These are phyloP conservation scores for Dendropsophus ebraccatus DNA, from an alignment of 2,113 vertebrate genomes.

Conservation along the genomic window DNA sequence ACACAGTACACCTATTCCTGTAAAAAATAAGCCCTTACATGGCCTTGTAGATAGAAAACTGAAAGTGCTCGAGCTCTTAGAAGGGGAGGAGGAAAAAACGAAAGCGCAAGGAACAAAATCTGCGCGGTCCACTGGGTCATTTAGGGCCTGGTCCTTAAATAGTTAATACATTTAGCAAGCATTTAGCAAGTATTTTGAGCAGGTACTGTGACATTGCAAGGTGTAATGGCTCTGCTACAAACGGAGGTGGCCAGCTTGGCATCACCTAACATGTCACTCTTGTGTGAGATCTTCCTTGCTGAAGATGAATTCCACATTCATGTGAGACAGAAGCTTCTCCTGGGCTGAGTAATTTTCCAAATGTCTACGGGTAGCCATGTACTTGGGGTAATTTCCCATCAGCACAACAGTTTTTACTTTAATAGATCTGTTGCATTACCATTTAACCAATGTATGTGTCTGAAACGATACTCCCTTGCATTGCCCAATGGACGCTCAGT, in stretches of 20 bases:
- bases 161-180: no score
- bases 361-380: slow-evolving; percentile 97
- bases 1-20: no score
- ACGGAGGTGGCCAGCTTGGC: slow-evolving; percentile 98
- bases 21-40: no score
- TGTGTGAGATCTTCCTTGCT: slow-evolving; percentile 97
- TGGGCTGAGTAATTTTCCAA: slow-evolving; percentile 95
- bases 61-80: slow-evolving; percentile 98
- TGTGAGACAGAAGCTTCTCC: slow-evolving; percentile 94
- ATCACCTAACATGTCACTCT: slow-evolving; percentile 91
- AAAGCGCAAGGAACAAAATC: no score
- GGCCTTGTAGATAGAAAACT: no score
- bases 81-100: slow-evolving; percentile 98
- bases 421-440: slow-evolving; percentile 99
- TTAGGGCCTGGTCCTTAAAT: slow-evolving; percentile 95
- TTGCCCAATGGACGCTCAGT: no score
- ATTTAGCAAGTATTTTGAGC: slow-evolving; percentile 96
- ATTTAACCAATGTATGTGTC: slow-evolving; percentile 98
- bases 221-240: slow-evolving; percentile 94
- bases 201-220: slow-evolving; percentile 91
- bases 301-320: slow-evolving; percentile 98
- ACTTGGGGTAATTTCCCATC: slow-evolving; percentile 99
- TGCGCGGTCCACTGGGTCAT: no score
- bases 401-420: slow-evolving; percentile 93
- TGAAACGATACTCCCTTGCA: slow-evolving; percentile 97